Evolutionary conservation across 2,797 vertebrate genomes (phyloP), one percentile per base, ranked within the genome.

Genomic region (Sebastes diploproa): DNA sequence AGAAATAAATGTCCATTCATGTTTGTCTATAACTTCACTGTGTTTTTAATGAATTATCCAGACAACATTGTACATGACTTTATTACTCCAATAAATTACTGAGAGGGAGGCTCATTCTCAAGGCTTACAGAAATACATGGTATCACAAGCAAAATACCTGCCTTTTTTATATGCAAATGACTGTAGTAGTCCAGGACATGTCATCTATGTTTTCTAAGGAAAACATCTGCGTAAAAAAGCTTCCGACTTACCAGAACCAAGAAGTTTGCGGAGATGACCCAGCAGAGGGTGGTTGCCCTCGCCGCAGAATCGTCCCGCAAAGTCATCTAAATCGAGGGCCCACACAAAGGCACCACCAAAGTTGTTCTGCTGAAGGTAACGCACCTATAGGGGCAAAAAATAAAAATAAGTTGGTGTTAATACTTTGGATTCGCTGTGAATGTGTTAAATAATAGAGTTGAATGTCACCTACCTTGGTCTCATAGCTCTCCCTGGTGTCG

Each of bases 401-500:
- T 10, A 12, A 22, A 67, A 0, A 29, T 3, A 66, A 46, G 16
- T 29, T 25, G 6, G 18, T 54, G 50, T 27, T 20, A 52, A 13
- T 10, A 11, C 14, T 18, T 36, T n/a, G 10, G n/a, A 60, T 16
- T 59, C 27, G 38, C 14, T 16, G 1, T 69, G 2, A 29, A 34
- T 36, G 5, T 56, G 46, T 25, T 6, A 2, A 52, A 55, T 14
- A 60, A n/a, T 7, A 46, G 4, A 18, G 46, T 4, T 63, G 22
- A 25, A 7, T 66, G 2, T 10, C 30, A 75, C 61, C 2, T 80
- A 97, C 97, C 95, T 98, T 98, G 82, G 78, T 91, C 22, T 91
- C 85, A 58, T 93, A 98, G 92, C 97, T 98, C 77, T 96, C 93
- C 65, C 50, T 83, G 67, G 86, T 95, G 94, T 98, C 97, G 67